Evolutionary conservation across 2,888 invertebrate species (phyloP).

Genomic region (Bellardia bayeri): DNA sequence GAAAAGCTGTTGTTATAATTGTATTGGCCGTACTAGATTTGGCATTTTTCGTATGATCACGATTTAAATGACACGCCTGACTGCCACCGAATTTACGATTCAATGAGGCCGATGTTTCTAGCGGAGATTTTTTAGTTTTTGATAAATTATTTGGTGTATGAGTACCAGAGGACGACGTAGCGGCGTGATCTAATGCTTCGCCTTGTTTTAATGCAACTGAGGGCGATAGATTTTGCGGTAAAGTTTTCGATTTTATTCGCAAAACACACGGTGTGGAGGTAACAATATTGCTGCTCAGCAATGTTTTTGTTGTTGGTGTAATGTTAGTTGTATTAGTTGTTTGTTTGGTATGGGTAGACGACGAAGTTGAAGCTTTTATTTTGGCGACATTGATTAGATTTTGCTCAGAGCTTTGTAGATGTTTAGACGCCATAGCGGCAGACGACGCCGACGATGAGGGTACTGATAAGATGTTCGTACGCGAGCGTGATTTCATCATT

Average conservation of each 20-base stretch:
- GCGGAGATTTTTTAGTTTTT: slow-evolving; percentile 61
- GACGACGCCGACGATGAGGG: slow-evolving; percentile 76
- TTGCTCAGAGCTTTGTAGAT: slow-evolving; percentile 73
- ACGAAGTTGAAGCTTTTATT: slow-evolving; percentile 59
- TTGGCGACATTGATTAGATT: slow-evolving; percentile 77
- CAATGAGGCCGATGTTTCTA: slow-evolving; percentile 58
- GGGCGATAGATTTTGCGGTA: slow-evolving; percentile 86
- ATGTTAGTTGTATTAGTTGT: slow-evolving; percentile 73
- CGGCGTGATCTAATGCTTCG: slow-evolving; percentile 77
- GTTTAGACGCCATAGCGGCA: slow-evolving; percentile 49
- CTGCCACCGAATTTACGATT: slow-evolving; percentile 78
- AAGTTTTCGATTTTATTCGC: slow-evolving; percentile 86
- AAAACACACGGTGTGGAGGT: slow-evolving; percentile 77
- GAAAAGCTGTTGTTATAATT: slow-evolving; percentile 82
- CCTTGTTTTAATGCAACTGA: slow-evolving; percentile 80
- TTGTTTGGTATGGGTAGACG: slow-evolving; percentile 69
- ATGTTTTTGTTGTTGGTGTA: slow-evolving; percentile 12
- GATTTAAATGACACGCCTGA: slow-evolving; percentile 76
- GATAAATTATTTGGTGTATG: not conserved
- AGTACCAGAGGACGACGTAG: slow-evolving; percentile 16
- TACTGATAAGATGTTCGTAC: slow-evolving; percentile 86
- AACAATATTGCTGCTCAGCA: slow-evolving; percentile 34
- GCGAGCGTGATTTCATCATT: slow-evolving; percentile 84
- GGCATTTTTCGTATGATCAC: slow-evolving; percentile 54
- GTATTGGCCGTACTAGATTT: slow-evolving; percentile 70